A percentile compares a stretch with the other conserved stretches of the same genome.
These are phyloP conservation scores for Telmatochromis brachygnathus DNA, from an alignment of 2,113 vertebrate species.

Conservation along the genomic window DNA sequence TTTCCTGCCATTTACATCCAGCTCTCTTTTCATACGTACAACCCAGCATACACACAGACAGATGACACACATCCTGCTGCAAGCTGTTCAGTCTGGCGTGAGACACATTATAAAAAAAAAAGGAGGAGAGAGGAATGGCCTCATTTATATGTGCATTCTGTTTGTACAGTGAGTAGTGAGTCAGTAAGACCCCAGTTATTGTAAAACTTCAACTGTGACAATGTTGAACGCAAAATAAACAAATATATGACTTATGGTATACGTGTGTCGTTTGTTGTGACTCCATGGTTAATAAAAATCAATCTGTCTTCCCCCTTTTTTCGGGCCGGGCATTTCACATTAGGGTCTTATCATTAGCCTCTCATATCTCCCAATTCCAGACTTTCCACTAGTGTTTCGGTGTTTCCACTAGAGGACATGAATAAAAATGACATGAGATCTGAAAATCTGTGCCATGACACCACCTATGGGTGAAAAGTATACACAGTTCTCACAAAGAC, in stretches of 20 bases:
- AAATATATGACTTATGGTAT: conserved; percentile 77
- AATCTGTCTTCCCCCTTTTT: background rate
- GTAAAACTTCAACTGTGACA: conserved; percentile 94
- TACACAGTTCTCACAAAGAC: background rate
- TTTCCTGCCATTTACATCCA: conserved; percentile 57
- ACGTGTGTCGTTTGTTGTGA: conserved; percentile 29
- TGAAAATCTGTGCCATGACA: background rate
- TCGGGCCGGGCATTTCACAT: background rate
- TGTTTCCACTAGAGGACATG: conserved; percentile 40
- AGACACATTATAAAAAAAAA: conserved; percentile 60
- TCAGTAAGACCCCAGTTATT: conserved; percentile 82
- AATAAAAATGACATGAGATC: background rate
- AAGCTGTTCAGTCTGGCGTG: conserved; percentile 71
- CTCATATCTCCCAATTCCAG: background rate
- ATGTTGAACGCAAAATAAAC: conserved; percentile 92
- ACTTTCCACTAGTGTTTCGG: background rate
- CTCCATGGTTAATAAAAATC: background rate
- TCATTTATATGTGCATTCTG: conserved; percentile 88
- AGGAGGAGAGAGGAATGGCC: conserved; percentile 75
- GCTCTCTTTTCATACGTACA: conserved; percentile 35
- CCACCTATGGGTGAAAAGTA: conserved; percentile 35
- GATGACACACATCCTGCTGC: conserved; percentile 44
- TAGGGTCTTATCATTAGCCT: background rate
- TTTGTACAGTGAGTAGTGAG: conserved; percentile 85
- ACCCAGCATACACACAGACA: background rate